Conservation (phyloP, 2,797 vertebrate species). For the Leuciscus waleckii region DNA sequence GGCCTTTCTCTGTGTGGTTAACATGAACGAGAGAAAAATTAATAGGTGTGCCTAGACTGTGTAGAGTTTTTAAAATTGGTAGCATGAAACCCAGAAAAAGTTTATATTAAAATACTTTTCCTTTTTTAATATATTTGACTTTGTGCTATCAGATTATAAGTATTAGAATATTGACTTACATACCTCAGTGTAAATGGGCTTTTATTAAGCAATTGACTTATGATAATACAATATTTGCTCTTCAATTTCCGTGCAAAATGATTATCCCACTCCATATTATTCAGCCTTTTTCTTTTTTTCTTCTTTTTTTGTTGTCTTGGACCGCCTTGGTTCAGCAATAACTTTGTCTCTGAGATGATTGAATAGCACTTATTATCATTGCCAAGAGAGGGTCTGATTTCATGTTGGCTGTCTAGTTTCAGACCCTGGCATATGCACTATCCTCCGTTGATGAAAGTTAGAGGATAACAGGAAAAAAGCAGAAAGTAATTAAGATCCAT, state of each 20-base stretch:
- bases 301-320: background rate
- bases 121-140: background rate
- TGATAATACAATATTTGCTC: slow-evolving; percentile 36
- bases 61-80: background rate
- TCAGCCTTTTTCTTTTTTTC: slow-evolving; percentile 16
- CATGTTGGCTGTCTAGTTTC: slow-evolving; percentile 20
- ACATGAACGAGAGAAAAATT: background rate
- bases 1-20: slow-evolving; percentile 8
- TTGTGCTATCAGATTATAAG: slow-evolving; percentile 6
- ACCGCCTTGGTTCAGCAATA: slow-evolving; percentile 35
- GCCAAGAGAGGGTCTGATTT: slow-evolving; percentile 25
- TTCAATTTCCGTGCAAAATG: slow-evolving; percentile 21
- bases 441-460: background rate
- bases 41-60: slow-evolving; percentile 1
- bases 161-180: slow-evolving; percentile 21
- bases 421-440: slow-evolving; percentile 3
- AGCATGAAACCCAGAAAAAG: background rate
- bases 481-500: slow-evolving; percentile 1
- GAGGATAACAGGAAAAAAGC: slow-evolving; percentile 25
- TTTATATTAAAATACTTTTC: background rate
- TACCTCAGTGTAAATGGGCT: slow-evolving; percentile 1
- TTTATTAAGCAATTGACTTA: slow-evolving; percentile 6
- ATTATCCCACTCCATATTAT: slow-evolving; percentile 32
- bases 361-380: slow-evolving; percentile 43
- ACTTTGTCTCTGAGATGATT: slow-evolving; percentile 46